A percentile compares a stretch with the other conserved stretches of the same genome.
These are phyloP conservation scores for Ichneumoninae sp. DNA, from an alignment of 2,888 invertebrate species.

Conservation along the genomic window DNA sequence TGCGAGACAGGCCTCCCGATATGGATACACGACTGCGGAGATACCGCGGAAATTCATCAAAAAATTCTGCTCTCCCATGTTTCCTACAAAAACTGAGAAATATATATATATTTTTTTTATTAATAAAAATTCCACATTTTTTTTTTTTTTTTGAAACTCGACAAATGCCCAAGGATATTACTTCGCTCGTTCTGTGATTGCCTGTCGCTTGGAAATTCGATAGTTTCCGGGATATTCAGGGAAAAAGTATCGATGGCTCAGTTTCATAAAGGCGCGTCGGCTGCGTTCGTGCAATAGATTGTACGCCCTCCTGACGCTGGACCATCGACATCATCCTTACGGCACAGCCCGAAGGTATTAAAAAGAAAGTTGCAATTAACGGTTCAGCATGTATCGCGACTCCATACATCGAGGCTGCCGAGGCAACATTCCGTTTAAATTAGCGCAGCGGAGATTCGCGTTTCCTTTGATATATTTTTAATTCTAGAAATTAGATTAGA, in stretches of 20 bases:
- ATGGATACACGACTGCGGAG: neutral
- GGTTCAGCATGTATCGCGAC: neutral
- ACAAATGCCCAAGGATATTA: no score
- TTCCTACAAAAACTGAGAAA: neutral
- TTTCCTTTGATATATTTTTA: conserved; percentile 70
- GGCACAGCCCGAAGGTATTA: conserved; percentile 36
- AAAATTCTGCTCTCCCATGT: neutral
- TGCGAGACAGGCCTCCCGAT: conserved; percentile 20
- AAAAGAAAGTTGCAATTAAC: conserved; percentile 34
- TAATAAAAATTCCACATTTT: neutral
- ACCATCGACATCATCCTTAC: conserved; percentile 6
- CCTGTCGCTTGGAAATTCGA: conserved; percentile 12
- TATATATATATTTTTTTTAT: no score
- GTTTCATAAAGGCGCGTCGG: no score
- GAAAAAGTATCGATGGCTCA: neutral
- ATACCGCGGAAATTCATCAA: conserved; percentile 6
- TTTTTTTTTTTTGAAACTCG: neutral
- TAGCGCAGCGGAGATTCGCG: conserved; percentile 51
- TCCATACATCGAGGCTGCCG: conserved; percentile 2
- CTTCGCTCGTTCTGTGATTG: no score
- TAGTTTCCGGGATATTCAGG: neutral
- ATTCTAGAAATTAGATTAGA: conserved; percentile 72
- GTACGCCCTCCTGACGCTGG: no score
- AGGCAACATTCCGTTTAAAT: conserved; percentile 52
- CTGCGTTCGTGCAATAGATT: no score